Evolutionary conservation across 53 echinoderm and acorn worm genomes (phyloP).

Genomic region (Holothuria scabra): DNA sequence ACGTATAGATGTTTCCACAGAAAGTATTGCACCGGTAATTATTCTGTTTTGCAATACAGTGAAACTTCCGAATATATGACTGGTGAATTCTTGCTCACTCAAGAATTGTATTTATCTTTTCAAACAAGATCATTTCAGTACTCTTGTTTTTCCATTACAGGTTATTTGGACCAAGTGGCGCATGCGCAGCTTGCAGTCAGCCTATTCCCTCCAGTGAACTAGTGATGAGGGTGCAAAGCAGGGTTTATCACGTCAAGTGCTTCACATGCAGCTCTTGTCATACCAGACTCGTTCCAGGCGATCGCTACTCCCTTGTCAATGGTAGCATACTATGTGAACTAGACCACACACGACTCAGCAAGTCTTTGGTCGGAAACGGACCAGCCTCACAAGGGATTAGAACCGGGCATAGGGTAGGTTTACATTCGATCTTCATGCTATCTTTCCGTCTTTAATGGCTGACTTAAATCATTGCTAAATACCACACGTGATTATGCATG

Average conservation of each 20-base stretch:
- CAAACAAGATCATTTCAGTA: neutral
- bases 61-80: too few species aligned
- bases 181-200: slow-evolving; percentile 92
- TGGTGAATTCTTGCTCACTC: too few species aligned
- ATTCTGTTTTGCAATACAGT: too few species aligned
- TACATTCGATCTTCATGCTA: too few species aligned
- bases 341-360: slow-evolving; percentile 93
- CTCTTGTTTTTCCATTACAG: slow-evolving; percentile 51
- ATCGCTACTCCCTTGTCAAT: slow-evolving; percentile 88
- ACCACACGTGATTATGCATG: too few species aligned
- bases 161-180: slow-evolving; percentile 94
- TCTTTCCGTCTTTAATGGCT: too few species aligned
- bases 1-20: too few species aligned
- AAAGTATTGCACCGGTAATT: too few species aligned
- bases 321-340: slow-evolving; percentile 95
- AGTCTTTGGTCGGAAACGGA: slow-evolving; percentile 55
- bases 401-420: slow-evolving; percentile 82
- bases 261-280: slow-evolving; percentile 98
- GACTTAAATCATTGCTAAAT: too few species aligned
- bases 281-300: slow-evolving; percentile 89
- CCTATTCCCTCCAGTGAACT: slow-evolving; percentile 95
- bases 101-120: neutral
- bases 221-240: slow-evolving; percentile 94
- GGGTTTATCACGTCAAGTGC: slow-evolving; percentile 97
- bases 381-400: slow-evolving; percentile 69